Conservation (phyloP, 2,797 vertebrate species). For the Poeciliopsis presidionis region DNA sequence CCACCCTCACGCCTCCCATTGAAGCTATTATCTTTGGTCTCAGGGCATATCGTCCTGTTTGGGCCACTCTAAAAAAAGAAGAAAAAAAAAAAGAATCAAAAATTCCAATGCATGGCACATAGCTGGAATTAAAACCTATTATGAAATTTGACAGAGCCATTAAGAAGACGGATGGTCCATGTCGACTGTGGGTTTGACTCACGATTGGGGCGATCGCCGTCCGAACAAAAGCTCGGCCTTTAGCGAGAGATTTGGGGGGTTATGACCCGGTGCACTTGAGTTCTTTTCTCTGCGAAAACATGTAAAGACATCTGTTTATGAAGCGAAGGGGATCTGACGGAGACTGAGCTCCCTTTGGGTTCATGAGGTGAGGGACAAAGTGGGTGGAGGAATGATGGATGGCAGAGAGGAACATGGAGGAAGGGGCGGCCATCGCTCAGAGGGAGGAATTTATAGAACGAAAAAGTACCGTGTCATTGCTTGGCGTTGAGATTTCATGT, state of each 20-base stretch:
- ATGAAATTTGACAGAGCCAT: conserved; percentile 74
- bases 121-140: conserved; percentile 77
- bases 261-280: conserved; percentile 36
- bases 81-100: too few species aligned
- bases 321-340: conserved; percentile 1
- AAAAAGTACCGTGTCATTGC: conserved; percentile 43
- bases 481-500: conserved; percentile 15
- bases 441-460: conserved; percentile 61
- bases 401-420: conserved; percentile 24
- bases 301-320: conserved; percentile 5
- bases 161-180: conserved; percentile 70
- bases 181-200: conserved; percentile 47
- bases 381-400: conserved; percentile 62
- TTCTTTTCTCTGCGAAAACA: conserved; percentile 6
- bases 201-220: conserved; percentile 40
- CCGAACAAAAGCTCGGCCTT: conserved; percentile 48
- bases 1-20: conserved; percentile 3
- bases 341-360: conserved; percentile 28
- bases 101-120: conserved; percentile 38
- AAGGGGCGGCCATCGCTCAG: conserved; percentile 35
- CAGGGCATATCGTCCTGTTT: conserved; percentile 36
- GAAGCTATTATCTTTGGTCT: conserved; percentile 36
- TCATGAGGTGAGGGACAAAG: conserved; percentile 55
- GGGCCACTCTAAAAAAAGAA: conserved; percentile 24
- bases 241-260: conserved; percentile 29